Conservation (phyloP, 2,888 invertebrate genomes). For the Drosophila rellima region DNA sequence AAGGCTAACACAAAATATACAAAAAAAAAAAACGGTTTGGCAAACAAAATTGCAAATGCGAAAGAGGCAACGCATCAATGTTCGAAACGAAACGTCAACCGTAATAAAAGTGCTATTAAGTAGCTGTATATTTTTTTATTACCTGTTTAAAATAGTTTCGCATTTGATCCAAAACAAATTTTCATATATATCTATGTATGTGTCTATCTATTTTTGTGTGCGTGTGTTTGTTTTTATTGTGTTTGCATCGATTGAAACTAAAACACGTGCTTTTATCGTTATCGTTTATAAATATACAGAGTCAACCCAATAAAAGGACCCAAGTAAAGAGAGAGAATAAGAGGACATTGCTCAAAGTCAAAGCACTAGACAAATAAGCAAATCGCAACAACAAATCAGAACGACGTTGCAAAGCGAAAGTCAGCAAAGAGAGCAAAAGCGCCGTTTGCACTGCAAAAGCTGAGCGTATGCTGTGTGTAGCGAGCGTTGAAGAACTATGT, state of each 20-base stretch:
- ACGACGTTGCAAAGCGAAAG: conserved; percentile 32
- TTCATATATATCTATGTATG: background rate
- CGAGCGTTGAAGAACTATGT: conserved; percentile 11
- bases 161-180: conserved; percentile 6
- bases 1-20: background rate
- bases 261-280: conserved; percentile 68
- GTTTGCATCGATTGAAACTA: conserved; percentile 37
- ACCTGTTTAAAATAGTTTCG: conserved; percentile 4
- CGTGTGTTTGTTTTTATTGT: conserved; percentile 33
- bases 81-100: conserved; percentile 5
- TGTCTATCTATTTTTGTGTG: background rate
- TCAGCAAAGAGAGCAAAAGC: conserved; percentile 31
- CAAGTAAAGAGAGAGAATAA: conserved; percentile 9
- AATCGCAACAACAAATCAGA: conserved; percentile 34
- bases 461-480: conserved; percentile 57
- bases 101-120: conserved; percentile 25
- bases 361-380: conserved; percentile 41
- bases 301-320: conserved; percentile 47
- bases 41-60: conserved; percentile 13
- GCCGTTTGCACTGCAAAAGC: conserved; percentile 32
- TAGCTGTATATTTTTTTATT: background rate
- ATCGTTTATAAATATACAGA: conserved; percentile 38
- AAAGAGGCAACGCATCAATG: conserved; percentile 10
- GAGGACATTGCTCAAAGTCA: conserved; percentile 60
- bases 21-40: conserved; percentile 11